phyloP scores from a whole-genome alignment of 2,888 invertebrate genomes.

The Polydesmus complanatus region DNA sequence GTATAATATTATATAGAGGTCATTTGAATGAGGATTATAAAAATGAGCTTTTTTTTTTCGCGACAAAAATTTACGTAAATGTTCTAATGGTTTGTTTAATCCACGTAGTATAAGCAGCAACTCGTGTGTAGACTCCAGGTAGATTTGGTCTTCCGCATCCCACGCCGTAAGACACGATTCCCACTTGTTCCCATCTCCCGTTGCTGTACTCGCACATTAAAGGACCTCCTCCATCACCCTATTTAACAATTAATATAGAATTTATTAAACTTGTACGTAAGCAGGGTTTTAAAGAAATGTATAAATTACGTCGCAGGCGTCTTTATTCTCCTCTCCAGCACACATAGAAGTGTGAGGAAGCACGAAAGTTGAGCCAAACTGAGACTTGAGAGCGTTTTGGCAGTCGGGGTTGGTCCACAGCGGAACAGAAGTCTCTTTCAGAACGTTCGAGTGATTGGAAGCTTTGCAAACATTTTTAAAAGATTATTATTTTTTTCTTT shows the following conservation, averaged over 20 bases:
- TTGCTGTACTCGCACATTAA: conserved; percentile 30
- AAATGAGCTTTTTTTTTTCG: too few species aligned
- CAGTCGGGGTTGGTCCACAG: conserved; percentile 32
- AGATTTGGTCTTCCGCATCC: conserved; percentile 30
- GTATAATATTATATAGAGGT: too few species aligned
- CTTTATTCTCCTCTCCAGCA: conserved; percentile 33
- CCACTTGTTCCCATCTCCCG: conserved; percentile 34
- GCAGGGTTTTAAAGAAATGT: neutral
- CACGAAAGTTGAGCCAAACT: conserved; percentile 31
- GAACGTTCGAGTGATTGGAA: conserved; percentile 31
- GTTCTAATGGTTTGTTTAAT: conserved; percentile 26
- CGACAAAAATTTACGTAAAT: conserved; percentile 7
- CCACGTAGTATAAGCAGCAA: conserved; percentile 29
- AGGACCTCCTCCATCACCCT: conserved; percentile 37
- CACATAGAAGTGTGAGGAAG: conserved; percentile 32
- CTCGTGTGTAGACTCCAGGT: conserved; percentile 34
- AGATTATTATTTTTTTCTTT: neutral
- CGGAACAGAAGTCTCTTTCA: conserved; percentile 35
- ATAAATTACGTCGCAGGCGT: conserved; percentile 34
- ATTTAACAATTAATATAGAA: neutral
- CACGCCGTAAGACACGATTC: conserved; percentile 32
- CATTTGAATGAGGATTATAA: too few species aligned
- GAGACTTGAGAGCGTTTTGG: conserved; percentile 28
- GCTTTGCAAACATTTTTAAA: conserved; percentile 22
- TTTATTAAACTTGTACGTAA: neutral